These are phyloP conservation scores for Trilocha varians DNA, from an alignment of 2,888 invertebrate genomes.

Conservation along the genomic window DNA sequence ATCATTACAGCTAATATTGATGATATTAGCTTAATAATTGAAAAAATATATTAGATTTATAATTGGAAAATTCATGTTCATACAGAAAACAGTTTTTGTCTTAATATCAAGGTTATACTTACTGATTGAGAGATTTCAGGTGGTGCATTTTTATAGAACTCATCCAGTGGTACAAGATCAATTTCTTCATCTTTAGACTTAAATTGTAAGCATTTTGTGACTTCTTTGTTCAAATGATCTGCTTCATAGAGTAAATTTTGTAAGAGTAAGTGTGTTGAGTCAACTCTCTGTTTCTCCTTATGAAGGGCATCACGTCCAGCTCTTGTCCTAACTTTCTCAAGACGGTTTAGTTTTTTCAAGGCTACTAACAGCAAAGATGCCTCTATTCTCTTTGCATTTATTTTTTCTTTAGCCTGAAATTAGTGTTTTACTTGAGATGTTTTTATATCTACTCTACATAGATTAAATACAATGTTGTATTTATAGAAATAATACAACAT, in stretches of 20 bases:
- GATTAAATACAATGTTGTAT: no score
- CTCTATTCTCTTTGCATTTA: constrained; percentile 79
- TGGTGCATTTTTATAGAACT: constrained; percentile 88
- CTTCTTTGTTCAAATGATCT: constrained; percentile 94
- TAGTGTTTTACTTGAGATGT: constrained; percentile 1
- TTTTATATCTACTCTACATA: not conserved
- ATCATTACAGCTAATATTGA: no score
- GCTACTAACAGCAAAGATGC: constrained; percentile 85
- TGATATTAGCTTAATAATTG: no score
- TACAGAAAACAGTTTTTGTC: not conserved
- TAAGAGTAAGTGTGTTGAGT: constrained; percentile 89
- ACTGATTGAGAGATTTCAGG: constrained; percentile 78
- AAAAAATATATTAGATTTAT: no score
- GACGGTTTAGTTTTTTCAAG: constrained; percentile 90
- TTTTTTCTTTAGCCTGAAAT: constrained; percentile 73
- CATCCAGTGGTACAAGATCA: constrained; percentile 86
- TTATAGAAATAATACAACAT: no score
- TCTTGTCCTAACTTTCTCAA: constrained; percentile 91
- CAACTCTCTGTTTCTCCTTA: constrained; percentile 89
- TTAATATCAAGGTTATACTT: constrained; percentile 36
- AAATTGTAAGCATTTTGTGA: constrained; percentile 94
- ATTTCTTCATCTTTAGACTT: constrained; percentile 96
- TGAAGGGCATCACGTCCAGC: constrained; percentile 86
- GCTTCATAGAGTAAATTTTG: constrained; percentile 96
- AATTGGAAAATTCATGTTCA: no score